A percentile compares a stretch with the other conserved stretches of the same genome.
phyloP scores from a whole-genome alignment of 2,797 vertebrate genomes.

The Rhinophrynus dorsalis region DNA sequence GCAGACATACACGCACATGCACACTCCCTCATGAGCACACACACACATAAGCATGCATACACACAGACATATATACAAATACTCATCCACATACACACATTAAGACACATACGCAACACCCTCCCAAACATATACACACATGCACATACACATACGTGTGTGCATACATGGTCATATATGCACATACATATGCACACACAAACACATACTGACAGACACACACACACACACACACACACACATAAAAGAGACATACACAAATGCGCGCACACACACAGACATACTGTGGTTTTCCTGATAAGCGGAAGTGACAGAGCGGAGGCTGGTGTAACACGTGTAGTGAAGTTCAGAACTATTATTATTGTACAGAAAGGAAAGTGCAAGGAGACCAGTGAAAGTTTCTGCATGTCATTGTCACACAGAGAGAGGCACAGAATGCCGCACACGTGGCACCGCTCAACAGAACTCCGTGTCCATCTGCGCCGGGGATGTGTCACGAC shows the following conservation, averaged over 20 bases:
- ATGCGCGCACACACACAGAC: too few species aligned
- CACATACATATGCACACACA: too few species aligned
- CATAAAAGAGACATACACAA: neutral
- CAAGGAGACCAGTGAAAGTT: neutral
- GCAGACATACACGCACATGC: neutral
- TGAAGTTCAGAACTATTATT: neutral
- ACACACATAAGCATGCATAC: neutral
- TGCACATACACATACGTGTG: neutral
- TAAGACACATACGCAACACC: too few species aligned
- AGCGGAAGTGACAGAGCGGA: neutral
- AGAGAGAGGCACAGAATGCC: neutral
- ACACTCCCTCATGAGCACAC: neutral
- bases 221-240: neutral
- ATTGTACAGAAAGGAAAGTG: neutral
- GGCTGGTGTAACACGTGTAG: neutral
- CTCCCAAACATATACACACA: neutral
- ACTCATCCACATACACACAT: neutral
- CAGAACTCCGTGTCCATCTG: neutral
- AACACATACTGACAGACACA: neutral
- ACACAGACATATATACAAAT: neutral
- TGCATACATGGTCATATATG: neutral
- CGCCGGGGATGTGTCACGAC: neutral
- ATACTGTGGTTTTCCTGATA: neutral
- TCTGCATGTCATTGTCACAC: neutral
- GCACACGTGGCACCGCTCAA: neutral